A percentile compares a stretch with the other conserved stretches of the same genome.
Evolutionary conservation across 1,140 invertebrate genomes (phyloP).

Genomic region (Drosophila micromelanica): DNA sequence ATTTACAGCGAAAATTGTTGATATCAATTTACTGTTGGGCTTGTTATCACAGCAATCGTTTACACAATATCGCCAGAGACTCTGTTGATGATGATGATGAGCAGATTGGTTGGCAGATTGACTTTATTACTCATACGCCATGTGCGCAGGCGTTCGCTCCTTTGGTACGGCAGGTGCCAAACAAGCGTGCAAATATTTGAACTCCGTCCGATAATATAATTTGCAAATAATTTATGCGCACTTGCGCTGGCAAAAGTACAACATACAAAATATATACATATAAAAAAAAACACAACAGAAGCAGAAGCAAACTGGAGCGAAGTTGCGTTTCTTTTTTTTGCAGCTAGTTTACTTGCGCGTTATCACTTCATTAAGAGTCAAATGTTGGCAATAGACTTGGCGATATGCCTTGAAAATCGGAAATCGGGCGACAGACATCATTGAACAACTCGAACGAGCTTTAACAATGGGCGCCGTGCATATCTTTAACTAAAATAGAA

Average conservation of each 20-base stretch:
- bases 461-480: constrained; percentile 16
- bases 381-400: constrained; percentile 38
- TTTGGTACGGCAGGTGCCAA: constrained; percentile 73
- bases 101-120: constrained; percentile 64
- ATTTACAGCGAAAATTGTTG: constrained; percentile 26
- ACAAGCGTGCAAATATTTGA: constrained; percentile 63
- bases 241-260: no score
- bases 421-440: constrained; percentile 28
- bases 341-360: constrained; percentile 20
- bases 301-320: constrained; percentile 44
- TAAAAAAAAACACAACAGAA: not conserved
- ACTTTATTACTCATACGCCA: constrained; percentile 80
- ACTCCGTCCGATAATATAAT: constrained; percentile 54
- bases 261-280: no score
- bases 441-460: constrained; percentile 1
- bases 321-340: constrained; percentile 7
- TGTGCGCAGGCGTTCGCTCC: constrained; percentile 40
- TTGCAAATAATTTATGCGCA: constrained; percentile 63
- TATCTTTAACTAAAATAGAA: constrained; percentile 11
- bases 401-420: constrained; percentile 23
- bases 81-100: constrained; percentile 20
- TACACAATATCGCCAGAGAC: constrained; percentile 42
- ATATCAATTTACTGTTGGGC: constrained; percentile 45
- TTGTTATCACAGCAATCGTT: constrained; percentile 64
- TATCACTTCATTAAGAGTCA: constrained; percentile 69